Evolutionary conservation across 2,113 vertebrate species (phyloP), one percentile per base, ranked within the genome.

Genomic region (Leucoraja erinaceus): DNA sequence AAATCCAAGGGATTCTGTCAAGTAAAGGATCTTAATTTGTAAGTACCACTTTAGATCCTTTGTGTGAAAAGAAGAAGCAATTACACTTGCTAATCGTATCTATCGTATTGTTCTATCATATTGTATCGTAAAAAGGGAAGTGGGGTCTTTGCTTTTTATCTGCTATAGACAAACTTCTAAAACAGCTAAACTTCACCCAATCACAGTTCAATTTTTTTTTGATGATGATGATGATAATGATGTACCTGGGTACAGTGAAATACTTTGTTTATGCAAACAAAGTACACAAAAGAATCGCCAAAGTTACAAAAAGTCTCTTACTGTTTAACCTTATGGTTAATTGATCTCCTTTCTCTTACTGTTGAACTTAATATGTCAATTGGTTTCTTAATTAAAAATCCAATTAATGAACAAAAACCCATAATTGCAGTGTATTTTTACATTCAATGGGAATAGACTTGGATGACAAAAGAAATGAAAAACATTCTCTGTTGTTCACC

Each of bases 281-380:
- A n/a, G n/a, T n/a, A n/a, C n/a, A n/a, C n/a, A n/a, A n/a, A n/a
- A n/a, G n/a, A n/a, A n/a, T n/a, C n/a, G n/a, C n/a, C n/a, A n/a
- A n/a, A n/a, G n/a, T n/a, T n/a, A n/a, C n/a, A n/a, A n/a, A n/a
- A n/a, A n/a, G n/a, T n/a, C n/a, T n/a, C n/a, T n/a, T n/a, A n/a
- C n/a, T n/a, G n/a, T n/a, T n/a, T n/a, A n/a, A n/a, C n/a, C n/a
- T n/a, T n/a, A n/a, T n/a, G n/a, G n/a, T 77, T 77, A 22, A n/a
- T 77, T 77, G n/a, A 77, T 77, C 75, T 77, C 75, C 75, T 77
- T 77, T 77, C 75, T 33, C n/a, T 77, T 77, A 75, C n/a, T 77
- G 28, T 31, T 33, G 28, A n/a, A 8, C 75, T 33, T 77, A 77
- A 11, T 11, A 28, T 4, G n/a, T 77, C 75, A 31, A 25, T 28